phyloP scores from a whole-genome alignment of 1,140 invertebrate genomes.

The Coenobita brevimanus region DNA sequence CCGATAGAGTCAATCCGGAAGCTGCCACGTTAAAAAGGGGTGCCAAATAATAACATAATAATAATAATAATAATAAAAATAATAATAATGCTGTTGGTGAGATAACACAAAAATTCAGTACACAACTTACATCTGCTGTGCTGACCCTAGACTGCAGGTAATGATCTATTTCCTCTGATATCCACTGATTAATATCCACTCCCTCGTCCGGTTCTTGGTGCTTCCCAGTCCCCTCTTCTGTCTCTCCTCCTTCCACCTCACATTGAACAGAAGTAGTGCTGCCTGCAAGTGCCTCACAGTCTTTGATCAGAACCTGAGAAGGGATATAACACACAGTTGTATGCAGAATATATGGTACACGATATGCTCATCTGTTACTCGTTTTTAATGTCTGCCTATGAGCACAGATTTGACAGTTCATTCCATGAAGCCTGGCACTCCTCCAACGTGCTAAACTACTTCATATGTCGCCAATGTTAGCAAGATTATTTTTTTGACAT shows the following conservation, averaged over 20 bases:
- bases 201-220: not conserved
- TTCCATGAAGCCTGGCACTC: too few relatives aligned
- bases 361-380: too few relatives aligned
- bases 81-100: not conserved
- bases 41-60: too few relatives aligned
- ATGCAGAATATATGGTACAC: too few relatives aligned
- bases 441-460: too few relatives aligned
- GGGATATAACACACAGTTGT: not conserved
- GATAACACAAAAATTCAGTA: not conserved
- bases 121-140: too few relatives aligned
- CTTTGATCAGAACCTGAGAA: slow-evolving; percentile 29
- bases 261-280: not conserved
- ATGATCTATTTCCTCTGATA: slow-evolving; percentile 35
- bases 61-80: not conserved
- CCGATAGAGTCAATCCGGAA: too few relatives aligned
- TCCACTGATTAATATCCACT: slow-evolving; percentile 54
- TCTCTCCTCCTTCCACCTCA: not conserved
- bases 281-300: slow-evolving; percentile 35
- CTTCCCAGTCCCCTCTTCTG: not conserved
- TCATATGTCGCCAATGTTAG: too few relatives aligned
- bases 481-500: too few relatives aligned
- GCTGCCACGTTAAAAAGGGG: too few relatives aligned
- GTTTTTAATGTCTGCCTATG: too few relatives aligned
- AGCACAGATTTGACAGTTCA: too few relatives aligned
- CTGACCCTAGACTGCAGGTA: slow-evolving; percentile 25